phyloP scores from a whole-genome alignment of 2,797 vertebrate genomes.

The Amazona finschi region DNA sequence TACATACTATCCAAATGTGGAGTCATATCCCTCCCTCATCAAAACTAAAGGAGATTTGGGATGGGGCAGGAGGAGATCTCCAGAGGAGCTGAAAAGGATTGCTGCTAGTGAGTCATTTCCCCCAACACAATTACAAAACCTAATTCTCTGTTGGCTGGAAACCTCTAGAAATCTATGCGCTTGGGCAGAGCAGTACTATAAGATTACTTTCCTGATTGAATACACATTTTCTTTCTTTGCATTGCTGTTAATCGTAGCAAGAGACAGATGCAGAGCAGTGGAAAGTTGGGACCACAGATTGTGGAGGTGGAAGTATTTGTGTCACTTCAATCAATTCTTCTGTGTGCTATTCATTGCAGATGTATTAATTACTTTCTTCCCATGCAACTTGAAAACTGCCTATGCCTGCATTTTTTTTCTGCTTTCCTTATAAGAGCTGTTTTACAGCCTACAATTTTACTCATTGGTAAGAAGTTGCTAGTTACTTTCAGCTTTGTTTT shows the following conservation, averaged over 20 bases:
- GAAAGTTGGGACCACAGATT: neutral
- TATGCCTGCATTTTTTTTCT: neutral
- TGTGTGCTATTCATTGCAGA: neutral
- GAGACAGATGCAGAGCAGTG: neutral
- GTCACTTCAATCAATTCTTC: neutral
- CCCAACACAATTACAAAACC: neutral
- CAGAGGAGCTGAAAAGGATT: neutral
- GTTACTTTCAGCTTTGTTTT: neutral
- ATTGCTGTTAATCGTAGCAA: neutral
- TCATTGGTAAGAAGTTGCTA: neutral
- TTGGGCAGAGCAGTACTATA: neutral
- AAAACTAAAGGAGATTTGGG: neutral
- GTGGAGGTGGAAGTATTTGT: neutral
- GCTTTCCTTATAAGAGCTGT: neutral
- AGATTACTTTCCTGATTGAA: neutral
- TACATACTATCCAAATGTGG: neutral
- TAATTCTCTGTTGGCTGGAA: neutral
- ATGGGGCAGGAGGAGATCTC: neutral
- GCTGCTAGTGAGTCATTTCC: neutral
- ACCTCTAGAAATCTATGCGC: neutral
- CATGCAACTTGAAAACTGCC: neutral
- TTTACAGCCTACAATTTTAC: neutral
- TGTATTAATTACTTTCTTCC: neutral
- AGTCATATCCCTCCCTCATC: neutral
- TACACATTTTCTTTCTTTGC: neutral